Evolutionary conservation across 2,113 vertebrate genomes (phyloP).

Genomic region (Ranitomeya variabilis): DNA sequence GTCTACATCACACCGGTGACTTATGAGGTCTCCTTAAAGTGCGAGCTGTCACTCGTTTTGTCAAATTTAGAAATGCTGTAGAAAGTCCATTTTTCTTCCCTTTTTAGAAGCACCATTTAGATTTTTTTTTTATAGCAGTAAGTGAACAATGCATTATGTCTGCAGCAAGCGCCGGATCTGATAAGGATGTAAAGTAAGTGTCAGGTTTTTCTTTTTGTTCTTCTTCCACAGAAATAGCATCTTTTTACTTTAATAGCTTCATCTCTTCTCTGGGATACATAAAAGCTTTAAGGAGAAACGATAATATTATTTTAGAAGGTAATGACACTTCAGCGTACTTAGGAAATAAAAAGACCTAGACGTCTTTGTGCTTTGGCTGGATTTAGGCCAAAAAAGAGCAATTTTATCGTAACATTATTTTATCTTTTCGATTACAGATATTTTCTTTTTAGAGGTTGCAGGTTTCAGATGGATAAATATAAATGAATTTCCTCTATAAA

Average conservation of each 20-base stretch:
- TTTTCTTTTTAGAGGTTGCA: background rate
- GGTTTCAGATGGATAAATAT: background rate
- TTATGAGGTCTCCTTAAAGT: background rate
- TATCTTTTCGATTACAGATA: background rate
- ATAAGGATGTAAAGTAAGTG: constrained; percentile 11
- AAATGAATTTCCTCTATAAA: no score
- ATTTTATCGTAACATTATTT: background rate
- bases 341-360: background rate
- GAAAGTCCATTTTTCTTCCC: background rate
- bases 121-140: constrained; percentile 10
- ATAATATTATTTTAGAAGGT: constrained; percentile 12
- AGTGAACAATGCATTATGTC: background rate
- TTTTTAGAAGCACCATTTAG: background rate
- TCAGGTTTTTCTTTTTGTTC: background rate
- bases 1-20: background rate
- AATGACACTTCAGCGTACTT: background rate
- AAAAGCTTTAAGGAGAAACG: constrained; percentile 1
- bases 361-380: background rate
- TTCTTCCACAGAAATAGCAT: background rate
- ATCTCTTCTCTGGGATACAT: constrained; percentile 18
- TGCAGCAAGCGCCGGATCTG: background rate
- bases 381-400: background rate
- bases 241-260: constrained; percentile 2
- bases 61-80: background rate
- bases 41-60: background rate